Evolutionary conservation across 2,888 invertebrate species (phyloP), one percentile per base, ranked within the genome.

Genomic region (Dascillus cervinus): DNA sequence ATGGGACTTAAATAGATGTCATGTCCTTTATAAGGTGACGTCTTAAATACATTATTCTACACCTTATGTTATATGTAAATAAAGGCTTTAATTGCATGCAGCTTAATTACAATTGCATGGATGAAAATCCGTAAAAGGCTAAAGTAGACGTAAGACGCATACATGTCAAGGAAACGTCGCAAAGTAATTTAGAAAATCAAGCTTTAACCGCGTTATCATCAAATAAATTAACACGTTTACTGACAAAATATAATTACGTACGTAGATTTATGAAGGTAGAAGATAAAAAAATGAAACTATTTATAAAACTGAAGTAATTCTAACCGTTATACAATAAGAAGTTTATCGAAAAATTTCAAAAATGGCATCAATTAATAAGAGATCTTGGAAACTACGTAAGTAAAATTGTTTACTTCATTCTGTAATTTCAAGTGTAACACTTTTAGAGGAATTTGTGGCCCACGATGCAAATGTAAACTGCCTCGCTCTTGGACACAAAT

Each of bases 391-490:
- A 73, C 71, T 85, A 50, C 84, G 86, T 85, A 74, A 73, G 85
- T 79, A 39, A 14, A 20, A n/a, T n/a, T 28, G 26, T 23, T 28
- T 19, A 26, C 20, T 14, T 9, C 8, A 9, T 22, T 11, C 29
- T 27, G 37, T 26, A 31, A 29, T 34, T 38, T 37, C 26, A 34
- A 30, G 39, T 20, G 25, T 34, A 19, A 32, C 32, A 12, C 32
- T 32, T 52, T 34, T 43, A 84, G 83, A 89, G 69, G 89, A 91
- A 59, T 87, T 91, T 65, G 77, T 79, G 48, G 91, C 90, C 39
- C 91, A 92, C 71, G 71, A 77, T 56, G 79, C 85, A 50, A 87
- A 84, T 66, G 89, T 91, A 52, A 90, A 87, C 59, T 90, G 89
- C 58, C 66, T 90, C 54, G 84, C 89, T 28, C 73, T 91, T 66